Base-by-base conservation (phyloP, 1,140 invertebrate genomes). In the Lethocerus indicus region DNA sequence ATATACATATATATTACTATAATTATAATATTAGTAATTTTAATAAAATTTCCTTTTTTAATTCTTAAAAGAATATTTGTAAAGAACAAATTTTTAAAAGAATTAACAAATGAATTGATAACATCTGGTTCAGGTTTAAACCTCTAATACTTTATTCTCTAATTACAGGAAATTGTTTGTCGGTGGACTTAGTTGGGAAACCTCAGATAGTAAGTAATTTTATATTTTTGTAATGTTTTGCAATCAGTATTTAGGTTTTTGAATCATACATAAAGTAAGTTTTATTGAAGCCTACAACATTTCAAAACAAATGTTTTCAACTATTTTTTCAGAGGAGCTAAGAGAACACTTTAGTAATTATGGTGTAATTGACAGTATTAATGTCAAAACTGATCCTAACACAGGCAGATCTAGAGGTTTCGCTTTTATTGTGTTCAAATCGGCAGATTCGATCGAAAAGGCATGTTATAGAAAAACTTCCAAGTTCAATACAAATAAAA, bases 121-220 rank as follows among this genome's bases (percentile, higher is more conserved):
- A n/a, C n/a, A n/a, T n/a, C n/a, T n/a, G n/a, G n/a, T n/a, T n/a
- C n/a, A n/a, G n/a, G n/a, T n/a, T n/a, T n/a, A n/a, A n/a, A n/a
- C n/a, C n/a, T n/a, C n/a, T n/a, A n/a, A n/a, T n/a, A n/a, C n/a
- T 40, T 60, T 57, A 64, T 64, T 69, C 67, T 65, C 65, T 68
- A 61, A 70, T 86, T 81, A 60, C 79, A 95, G 91, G 74, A 96
- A 96, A 79, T 78, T 96, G 57, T 96, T 96, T 79, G 88, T 95
- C 69, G 92, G 92, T 63, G 91, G 89, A 52, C 71, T 96, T 53
- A 94, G 88, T 73, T 95, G 91, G 89, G 88, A 94, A 75, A 95
- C 91, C 20, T 87, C 87, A 65, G 89, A 95, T 69, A 92, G 91
- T 95, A 73, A 88, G 87, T 84, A 64, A 53, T 53, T 46, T 53